phyloP scores from a whole-genome alignment of 2,113 vertebrate species.

The Phalacrocorax carbo region DNA sequence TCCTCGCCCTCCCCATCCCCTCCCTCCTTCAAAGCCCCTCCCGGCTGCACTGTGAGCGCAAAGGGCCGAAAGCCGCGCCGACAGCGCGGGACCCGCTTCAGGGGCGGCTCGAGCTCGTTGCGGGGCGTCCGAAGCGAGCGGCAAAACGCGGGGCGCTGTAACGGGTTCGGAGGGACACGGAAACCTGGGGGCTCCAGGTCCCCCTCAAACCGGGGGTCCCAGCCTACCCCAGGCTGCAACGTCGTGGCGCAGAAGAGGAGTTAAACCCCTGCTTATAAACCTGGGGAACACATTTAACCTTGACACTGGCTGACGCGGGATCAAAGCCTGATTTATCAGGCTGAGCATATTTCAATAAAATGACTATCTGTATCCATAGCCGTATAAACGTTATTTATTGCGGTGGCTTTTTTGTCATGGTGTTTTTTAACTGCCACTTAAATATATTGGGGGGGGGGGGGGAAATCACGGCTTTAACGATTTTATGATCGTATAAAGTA shows the following conservation, averaged over 20 bases:
- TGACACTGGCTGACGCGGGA: background rate
- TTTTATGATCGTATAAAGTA: constrained; percentile 66
- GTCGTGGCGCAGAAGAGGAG: background rate
- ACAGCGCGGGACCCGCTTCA: background rate
- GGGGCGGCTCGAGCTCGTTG: accelerated
- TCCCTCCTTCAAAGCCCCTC: background rate
- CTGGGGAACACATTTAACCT: background rate
- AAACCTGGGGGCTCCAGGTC: background rate
- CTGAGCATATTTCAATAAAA: constrained; percentile 50
- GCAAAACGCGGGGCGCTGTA: background rate
- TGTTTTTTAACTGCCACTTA: constrained; percentile 55
- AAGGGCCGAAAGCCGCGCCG: background rate
- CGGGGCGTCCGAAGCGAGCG: background rate
- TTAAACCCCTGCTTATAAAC: background rate
- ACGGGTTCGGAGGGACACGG: background rate
- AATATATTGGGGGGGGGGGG: too few species aligned
- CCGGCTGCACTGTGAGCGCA: background rate
- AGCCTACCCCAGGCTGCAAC: background rate
- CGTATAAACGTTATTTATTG: constrained; percentile 67
- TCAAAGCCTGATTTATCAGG: constrained; percentile 62
- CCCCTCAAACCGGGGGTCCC: background rate
- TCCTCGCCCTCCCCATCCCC: background rate
- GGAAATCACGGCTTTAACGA: constrained; percentile 40
- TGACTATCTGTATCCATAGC: constrained; percentile 26
- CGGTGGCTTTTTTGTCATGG: constrained; percentile 53